Evolutionary conservation across 2,113 vertebrate species (phyloP).

Genomic region (Otolemur garnettii): DNA sequence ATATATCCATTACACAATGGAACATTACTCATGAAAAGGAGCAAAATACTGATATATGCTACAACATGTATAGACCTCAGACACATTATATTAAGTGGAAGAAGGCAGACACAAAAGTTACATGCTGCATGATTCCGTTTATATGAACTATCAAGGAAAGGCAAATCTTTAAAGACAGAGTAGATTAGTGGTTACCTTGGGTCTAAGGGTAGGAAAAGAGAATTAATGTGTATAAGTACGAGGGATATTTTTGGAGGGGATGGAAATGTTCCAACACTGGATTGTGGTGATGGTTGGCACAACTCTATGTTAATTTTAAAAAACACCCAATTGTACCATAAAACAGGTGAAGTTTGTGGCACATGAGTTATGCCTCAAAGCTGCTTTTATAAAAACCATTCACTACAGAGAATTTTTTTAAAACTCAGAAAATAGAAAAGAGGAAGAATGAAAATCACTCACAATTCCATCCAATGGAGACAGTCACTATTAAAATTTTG

Average conservation of each 20-base stretch:
- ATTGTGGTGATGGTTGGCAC: background rate
- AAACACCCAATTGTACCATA: background rate
- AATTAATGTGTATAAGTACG: background rate
- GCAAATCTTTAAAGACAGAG: background rate
- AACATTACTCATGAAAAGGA: background rate
- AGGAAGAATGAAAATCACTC: background rate
- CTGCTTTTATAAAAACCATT: background rate
- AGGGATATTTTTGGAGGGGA: background rate
- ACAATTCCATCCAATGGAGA: background rate
- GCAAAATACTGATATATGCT: background rate
- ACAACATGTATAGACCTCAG: background rate
- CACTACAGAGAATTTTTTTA: background rate
- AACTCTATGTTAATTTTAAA: background rate
- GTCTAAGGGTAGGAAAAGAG: too few relatives aligned
- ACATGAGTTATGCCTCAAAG: background rate
- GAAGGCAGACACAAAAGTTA: background rate
- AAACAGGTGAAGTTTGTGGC: background rate
- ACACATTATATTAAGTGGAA: background rate
- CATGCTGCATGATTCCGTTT: background rate
- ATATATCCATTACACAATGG: background rate
- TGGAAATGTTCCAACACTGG: background rate
- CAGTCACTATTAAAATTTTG: background rate
- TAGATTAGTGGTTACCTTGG: background rate
- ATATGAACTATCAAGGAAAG: background rate
- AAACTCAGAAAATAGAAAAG: conserved; percentile 18